Conservation (phyloP, 2,113 vertebrate genomes). For the Dipodomys spectabilis region DNA sequence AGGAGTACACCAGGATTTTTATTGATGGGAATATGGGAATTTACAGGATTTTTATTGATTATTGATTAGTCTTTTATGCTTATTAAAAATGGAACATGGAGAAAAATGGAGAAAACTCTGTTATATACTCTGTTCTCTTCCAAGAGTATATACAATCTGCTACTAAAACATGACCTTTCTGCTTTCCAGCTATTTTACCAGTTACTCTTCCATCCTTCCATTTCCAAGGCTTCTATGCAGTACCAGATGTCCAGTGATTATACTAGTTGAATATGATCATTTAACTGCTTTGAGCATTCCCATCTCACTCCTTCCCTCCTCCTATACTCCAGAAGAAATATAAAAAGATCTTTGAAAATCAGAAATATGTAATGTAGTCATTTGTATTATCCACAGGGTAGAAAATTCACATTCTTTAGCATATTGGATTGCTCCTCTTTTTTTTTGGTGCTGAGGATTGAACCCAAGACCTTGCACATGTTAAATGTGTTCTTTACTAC, state of each 20-base stretch:
- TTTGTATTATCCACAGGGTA: background rate
- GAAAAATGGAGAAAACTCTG: background rate
- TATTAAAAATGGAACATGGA: background rate
- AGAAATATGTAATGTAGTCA: background rate
- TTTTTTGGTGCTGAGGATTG: background rate
- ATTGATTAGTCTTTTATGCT: background rate
- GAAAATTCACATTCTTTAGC: background rate
- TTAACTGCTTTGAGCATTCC: background rate
- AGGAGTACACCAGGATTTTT: background rate
- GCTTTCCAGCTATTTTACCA: background rate
- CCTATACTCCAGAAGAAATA: background rate
- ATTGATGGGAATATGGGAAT: background rate
- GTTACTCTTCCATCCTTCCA: background rate
- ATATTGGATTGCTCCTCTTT: background rate
- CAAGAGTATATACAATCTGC: background rate
- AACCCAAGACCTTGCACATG: background rate
- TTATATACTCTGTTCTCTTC: background rate
- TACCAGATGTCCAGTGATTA: background rate
- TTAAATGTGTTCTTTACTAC: background rate
- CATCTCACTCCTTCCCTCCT: background rate
- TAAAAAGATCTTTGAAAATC: background rate
- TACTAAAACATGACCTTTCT: background rate
- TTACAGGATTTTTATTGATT: too few species aligned
- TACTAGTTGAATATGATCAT: background rate
- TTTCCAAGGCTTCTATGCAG: background rate